phyloP scores from a whole-genome alignment of 2,113 vertebrate genomes.

The Chauna torquata region DNA sequence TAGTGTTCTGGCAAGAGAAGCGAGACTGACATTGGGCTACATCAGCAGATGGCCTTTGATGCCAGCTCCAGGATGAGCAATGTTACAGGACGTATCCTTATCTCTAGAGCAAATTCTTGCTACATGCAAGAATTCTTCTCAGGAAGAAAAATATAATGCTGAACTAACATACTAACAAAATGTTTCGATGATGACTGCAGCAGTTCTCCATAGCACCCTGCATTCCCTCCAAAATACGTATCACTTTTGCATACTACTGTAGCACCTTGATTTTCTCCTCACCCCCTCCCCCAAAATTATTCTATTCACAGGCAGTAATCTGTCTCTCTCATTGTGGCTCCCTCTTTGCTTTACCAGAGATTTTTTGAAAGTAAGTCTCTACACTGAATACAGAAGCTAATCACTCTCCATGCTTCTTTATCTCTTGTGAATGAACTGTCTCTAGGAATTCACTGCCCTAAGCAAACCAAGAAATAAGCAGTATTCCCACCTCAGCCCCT shows the following conservation, averaged over 20 bases:
- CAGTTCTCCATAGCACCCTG: background rate
- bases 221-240: background rate
- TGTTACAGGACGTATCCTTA: background rate
- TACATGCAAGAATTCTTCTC: background rate
- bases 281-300: background rate
- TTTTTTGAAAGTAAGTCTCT: background rate
- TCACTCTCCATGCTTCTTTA: fast-evolving
- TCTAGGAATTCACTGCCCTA: background rate
- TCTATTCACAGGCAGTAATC: background rate
- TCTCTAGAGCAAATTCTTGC: background rate
- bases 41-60: background rate
- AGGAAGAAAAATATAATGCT: background rate
- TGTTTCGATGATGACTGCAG: background rate
- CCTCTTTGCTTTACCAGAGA: background rate
- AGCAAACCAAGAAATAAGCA: background rate
- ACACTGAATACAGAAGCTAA: background rate
- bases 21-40: background rate
- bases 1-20: background rate
- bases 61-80: background rate
- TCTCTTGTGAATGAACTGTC: background rate
- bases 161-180: background rate
- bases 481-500: background rate
- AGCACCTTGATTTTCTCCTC: background rate
- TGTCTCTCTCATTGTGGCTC: background rate
- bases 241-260: background rate